These are phyloP conservation scores for Phorcus lineatus DNA, from an alignment of 2,888 invertebrate genomes.

Conservation along the genomic window DNA sequence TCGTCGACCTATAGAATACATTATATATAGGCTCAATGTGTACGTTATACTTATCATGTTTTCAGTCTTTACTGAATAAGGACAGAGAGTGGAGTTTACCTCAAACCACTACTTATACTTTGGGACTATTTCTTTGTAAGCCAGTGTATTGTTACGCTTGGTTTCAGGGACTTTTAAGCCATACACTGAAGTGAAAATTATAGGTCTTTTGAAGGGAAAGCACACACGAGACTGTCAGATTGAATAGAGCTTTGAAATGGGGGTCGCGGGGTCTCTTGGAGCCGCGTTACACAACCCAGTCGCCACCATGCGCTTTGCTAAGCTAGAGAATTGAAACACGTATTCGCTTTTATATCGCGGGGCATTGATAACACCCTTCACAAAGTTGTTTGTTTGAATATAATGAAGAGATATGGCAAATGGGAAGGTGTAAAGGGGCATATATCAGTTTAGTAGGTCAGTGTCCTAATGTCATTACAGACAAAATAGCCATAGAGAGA, in stretches of 20 bases:
- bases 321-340: no score
- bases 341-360: no score
- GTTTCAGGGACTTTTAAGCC: not conserved
- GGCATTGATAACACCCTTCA: no score
- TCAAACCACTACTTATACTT: not conserved
- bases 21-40: no score
- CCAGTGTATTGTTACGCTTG: not conserved
- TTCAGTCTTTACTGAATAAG: not conserved
- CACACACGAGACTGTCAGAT: not conserved
- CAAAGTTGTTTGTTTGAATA: no score
- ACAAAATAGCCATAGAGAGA: no score
- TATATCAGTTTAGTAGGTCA: no score
- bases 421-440: no score
- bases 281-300: not conserved
- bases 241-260: not conserved
- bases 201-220: not conserved
- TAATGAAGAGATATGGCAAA: no score
- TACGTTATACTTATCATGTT: not conserved
- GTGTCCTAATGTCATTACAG: no score
- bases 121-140: not conserved
- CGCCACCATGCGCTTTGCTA: no score
- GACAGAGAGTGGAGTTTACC: not conserved
- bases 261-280: not conserved
- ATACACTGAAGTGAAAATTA: conserved; percentile 1
- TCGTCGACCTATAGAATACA: not conserved